These are phyloP conservation scores for Resseliella maxima DNA, from an alignment of 2,888 invertebrate species.

Conservation along the genomic window DNA sequence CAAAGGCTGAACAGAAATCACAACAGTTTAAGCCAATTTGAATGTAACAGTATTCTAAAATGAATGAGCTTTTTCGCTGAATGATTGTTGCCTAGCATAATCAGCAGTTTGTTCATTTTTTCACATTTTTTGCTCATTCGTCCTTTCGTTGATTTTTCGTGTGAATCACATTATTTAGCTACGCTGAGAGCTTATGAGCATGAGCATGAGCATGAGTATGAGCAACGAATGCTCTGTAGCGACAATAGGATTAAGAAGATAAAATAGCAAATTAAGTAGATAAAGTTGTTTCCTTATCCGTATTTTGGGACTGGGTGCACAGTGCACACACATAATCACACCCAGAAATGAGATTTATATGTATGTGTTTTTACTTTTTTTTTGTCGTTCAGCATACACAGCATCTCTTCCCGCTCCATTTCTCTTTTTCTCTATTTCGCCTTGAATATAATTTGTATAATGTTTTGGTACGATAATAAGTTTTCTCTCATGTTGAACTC, in stretches of 20 bases:
- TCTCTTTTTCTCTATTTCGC: background rate
- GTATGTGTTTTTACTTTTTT: background rate
- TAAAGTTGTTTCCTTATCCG: constrained; percentile 36
- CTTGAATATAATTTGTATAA: constrained; percentile 46
- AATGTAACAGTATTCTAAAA: too few relatives aligned
- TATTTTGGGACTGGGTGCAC: background rate
- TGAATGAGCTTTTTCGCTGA: too few relatives aligned
- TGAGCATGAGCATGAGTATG: background rate
- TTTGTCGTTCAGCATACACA: background rate
- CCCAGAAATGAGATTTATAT: constrained; percentile 26
- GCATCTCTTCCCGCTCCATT: background rate
- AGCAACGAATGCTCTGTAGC: background rate
- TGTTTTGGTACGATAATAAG: constrained; percentile 46
- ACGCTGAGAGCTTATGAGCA: background rate
- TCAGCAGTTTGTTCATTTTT: too few relatives aligned
- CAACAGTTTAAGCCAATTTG: background rate
- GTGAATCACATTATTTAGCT: background rate
- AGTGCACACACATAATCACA: constrained; percentile 23
- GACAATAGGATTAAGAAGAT: constrained; percentile 33
- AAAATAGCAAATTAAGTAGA: constrained; percentile 53
- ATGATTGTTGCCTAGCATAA: too few relatives aligned
- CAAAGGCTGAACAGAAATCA: background rate
- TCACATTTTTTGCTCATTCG: too few relatives aligned
- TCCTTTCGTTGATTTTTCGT: background rate
- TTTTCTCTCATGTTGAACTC: constrained; percentile 22